phyloP scores from a whole-genome alignment of 2,797 vertebrate species.

The Otolemur crassicaudatus region DNA sequence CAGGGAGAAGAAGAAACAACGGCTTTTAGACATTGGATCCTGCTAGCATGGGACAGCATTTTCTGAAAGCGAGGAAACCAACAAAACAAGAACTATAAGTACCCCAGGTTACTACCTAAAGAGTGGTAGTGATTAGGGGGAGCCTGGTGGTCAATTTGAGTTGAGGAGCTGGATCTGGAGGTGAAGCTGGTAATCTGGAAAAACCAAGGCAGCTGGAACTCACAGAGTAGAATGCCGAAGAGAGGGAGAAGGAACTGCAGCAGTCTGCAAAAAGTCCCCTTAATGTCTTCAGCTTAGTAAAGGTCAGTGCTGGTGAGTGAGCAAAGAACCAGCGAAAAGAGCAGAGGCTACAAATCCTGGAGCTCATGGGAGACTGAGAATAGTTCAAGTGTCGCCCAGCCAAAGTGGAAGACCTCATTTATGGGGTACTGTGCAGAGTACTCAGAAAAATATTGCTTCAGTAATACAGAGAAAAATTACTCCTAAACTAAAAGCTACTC shows the following conservation, averaged over 20 bases:
- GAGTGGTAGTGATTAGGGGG: neutral
- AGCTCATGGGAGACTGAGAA: neutral
- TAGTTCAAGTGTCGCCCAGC: neutral
- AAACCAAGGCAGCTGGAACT: neutral
- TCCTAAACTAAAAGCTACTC: neutral
- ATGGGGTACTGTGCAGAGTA: too few relatives aligned
- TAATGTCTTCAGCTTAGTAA: neutral
- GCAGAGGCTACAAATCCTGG: neutral
- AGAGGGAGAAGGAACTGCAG: neutral
- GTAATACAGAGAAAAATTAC: neutral
- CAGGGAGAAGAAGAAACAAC: neutral
- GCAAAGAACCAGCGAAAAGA: neutral
- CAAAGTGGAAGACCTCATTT: neutral
- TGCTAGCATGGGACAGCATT: neutral
- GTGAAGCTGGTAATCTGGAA: neutral
- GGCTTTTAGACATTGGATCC: neutral
- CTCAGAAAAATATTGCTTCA: neutral
- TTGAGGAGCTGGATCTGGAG: neutral
- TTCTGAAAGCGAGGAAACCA: neutral
- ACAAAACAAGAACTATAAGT: fast-evolving
- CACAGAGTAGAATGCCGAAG: neutral
- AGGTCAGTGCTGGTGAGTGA: too few relatives aligned
- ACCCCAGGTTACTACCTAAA: neutral
- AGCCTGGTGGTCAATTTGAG: neutral
- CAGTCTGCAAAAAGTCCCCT: neutral